Evolutionary conservation across 2,888 invertebrate genomes (phyloP).

Genomic region (Mechanitis mazaeus): DNA sequence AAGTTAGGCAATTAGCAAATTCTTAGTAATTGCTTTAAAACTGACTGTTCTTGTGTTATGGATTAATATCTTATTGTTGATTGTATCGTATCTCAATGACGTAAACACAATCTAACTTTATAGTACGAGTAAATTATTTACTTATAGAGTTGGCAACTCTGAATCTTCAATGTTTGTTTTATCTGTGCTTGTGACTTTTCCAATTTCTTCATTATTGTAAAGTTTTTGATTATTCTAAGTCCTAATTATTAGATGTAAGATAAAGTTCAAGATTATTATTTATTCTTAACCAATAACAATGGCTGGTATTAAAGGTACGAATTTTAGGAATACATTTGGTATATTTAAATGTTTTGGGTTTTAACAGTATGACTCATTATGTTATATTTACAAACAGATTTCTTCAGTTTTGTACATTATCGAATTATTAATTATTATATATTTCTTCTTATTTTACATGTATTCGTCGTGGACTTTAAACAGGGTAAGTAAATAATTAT

Average conservation of each 20-base stretch:
- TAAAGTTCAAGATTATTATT: constrained; percentile 18
- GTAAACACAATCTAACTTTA: no score
- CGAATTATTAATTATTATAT: constrained; percentile 27
- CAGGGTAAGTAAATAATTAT: constrained; percentile 50
- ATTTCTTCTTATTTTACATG: constrained; percentile 50
- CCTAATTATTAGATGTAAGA: constrained; percentile 26
- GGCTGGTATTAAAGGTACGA: constrained; percentile 72
- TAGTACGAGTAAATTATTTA: no score
- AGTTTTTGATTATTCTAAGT: constrained; percentile 21
- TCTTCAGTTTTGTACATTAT: constrained; percentile 20
- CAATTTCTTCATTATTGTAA: constrained; percentile 15
- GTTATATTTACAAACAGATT: constrained; percentile 58
- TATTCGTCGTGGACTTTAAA: constrained; percentile 33
- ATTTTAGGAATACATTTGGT: constrained; percentile 6
- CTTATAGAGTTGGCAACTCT: neutral
- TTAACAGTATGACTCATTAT: constrained; percentile 51
- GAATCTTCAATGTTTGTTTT: neutral
- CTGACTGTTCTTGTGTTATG: no score
- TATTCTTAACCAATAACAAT: constrained; percentile 38
- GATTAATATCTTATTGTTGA: no score
- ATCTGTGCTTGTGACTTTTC: constrained; percentile 20
- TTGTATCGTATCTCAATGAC: no score
- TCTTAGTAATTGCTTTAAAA: no score
- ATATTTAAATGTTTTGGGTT: constrained; percentile 10
- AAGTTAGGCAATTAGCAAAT: no score